A percentile compares a stretch with the other conserved stretches of the same genome.
These are phyloP conservation scores for Macrosteles quadrilineatus DNA, from an alignment of 1,140 invertebrate genomes.

Conservation along the genomic window DNA sequence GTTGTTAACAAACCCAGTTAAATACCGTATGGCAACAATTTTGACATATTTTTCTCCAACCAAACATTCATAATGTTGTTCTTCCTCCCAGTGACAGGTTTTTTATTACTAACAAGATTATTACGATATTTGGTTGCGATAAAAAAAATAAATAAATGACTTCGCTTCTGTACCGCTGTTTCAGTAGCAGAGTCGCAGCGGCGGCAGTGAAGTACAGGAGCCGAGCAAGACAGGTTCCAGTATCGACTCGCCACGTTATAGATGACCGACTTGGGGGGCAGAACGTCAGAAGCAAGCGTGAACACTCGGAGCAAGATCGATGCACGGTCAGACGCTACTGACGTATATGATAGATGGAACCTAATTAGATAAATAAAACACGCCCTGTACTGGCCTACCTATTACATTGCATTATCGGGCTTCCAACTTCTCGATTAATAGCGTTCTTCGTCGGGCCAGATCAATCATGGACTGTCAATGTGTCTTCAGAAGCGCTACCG, in stretches of 20 bases:
- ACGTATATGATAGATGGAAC: slow-evolving; percentile 29
- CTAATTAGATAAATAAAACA: slow-evolving; percentile 33
- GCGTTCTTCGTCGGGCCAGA: not conserved
- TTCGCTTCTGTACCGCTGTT: no score
- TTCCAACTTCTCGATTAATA: slow-evolving; percentile 6
- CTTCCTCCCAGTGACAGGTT: no score
- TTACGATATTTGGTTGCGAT: no score
- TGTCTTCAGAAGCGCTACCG: no score
- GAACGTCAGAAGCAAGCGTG: slow-evolving; percentile 8
- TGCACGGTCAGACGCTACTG: slow-evolving; percentile 20
- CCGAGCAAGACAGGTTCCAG: not conserved
- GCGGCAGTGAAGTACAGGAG: slow-evolving; percentile 1
- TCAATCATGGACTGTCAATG: no score
- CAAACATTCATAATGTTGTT: no score
- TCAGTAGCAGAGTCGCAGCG: no score
- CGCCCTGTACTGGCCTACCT: not conserved
- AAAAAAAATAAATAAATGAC: no score
- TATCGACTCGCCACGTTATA: slow-evolving; percentile 16
- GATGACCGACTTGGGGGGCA: slow-evolving; percentile 21
- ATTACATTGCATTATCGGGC: slow-evolving; percentile 22
- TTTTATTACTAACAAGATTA: no score
- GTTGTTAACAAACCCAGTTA: no score
- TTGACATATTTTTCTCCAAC: no score
- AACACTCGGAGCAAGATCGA: slow-evolving; percentile 17
- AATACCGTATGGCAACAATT: no score